phyloP scores from a whole-genome alignment of 2,797 vertebrate species.

The Gallinago solitaria region DNA sequence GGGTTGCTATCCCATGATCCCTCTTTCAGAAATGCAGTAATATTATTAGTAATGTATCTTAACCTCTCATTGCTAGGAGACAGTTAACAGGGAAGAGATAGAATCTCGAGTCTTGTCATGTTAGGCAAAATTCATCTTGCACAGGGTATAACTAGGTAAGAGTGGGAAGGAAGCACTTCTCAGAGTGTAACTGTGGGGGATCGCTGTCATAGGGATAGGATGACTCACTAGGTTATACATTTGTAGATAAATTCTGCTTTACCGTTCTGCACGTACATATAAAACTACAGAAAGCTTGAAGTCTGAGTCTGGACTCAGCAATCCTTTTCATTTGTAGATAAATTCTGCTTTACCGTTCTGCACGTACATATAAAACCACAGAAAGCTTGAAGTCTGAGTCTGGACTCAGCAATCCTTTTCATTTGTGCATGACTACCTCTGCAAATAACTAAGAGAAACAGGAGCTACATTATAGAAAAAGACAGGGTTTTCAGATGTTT shows the following conservation, averaged over 20 bases:
- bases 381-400: neutral
- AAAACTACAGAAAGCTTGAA: neutral
- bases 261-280: neutral
- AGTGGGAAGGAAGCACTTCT: neutral
- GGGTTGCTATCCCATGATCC: neutral
- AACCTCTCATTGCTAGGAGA: neutral
- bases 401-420: neutral
- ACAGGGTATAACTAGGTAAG: neutral
- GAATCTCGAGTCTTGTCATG: neutral
- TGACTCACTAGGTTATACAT: neutral
- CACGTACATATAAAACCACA: neutral
- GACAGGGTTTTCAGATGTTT: neutral
- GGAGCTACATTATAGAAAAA: neutral
- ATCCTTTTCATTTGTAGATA: neutral
- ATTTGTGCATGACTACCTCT: neutral
- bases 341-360: slow-evolving; percentile 1
- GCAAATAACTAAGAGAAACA: neutral
- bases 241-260: neutral
- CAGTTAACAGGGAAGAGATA: neutral
- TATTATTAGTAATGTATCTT: neutral
- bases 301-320: neutral
- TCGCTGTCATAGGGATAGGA: neutral
- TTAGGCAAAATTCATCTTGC: neutral
- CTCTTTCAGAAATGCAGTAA: neutral
- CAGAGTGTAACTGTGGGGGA: neutral